These are phyloP conservation scores for Luperina nickerlii DNA, from an alignment of 2,888 invertebrate species.

Conservation along the genomic window DNA sequence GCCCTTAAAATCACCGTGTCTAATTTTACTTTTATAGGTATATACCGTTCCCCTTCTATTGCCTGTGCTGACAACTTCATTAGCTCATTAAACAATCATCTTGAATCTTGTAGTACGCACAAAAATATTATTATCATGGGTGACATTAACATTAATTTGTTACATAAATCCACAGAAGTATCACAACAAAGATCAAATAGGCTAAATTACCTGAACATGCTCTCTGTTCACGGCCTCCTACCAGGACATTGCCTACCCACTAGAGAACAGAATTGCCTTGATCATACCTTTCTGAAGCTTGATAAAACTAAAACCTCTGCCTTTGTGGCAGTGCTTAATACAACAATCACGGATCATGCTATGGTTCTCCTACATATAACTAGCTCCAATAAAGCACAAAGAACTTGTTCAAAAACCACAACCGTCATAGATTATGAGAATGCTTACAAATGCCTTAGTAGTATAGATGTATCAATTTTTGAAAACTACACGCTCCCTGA, in stretches of 20 bases:
- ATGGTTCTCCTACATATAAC: no score
- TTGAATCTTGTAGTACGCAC: conserved; percentile 5
- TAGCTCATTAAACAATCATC: conserved; percentile 13
- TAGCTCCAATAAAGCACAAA: background rate
- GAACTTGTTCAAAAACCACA: no score
- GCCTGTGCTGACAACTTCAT: conserved; percentile 16
- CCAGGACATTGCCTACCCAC: conserved; percentile 10
- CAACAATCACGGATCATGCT: no score
- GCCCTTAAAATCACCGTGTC: no score
- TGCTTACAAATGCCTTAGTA: background rate
- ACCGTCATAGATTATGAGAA: background rate
- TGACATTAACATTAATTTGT: conserved; percentile 32
- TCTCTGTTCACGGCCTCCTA: conserved; percentile 1
- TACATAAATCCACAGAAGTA: conserved; percentile 8
- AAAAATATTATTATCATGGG: conserved; percentile 25
- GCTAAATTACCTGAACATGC: conserved; percentile 14
- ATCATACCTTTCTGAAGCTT: background rate
- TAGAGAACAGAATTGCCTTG: conserved; percentile 4
- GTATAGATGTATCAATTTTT: conserved; percentile 1
- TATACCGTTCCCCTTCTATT: background rate
- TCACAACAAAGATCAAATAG: conserved; percentile 19
- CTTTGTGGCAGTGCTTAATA: no score
- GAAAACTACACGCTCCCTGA: background rate
- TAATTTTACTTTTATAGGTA: background rate
- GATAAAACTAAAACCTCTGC: background rate